Base-by-base conservation (phyloP, 2,888 invertebrate species). In the Stenodema calcarata region DNA sequence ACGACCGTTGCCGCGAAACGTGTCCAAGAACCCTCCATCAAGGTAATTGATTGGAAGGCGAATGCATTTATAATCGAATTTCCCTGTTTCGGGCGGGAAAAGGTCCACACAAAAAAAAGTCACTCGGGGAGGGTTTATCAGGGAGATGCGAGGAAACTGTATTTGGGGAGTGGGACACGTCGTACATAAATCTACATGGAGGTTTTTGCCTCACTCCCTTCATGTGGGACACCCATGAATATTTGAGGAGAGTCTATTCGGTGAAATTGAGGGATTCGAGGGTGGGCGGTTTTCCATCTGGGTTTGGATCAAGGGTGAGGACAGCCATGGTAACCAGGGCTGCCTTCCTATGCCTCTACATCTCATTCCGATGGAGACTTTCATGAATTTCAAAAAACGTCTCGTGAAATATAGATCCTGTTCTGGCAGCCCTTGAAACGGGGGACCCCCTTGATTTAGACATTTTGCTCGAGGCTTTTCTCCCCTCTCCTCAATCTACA, bases 131-230 rank as follows among this genome's bases (percentile, higher is more conserved):
- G 42, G 78, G 73, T 6, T 16, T 28, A 18, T 35, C 7, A 23
- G 50, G 54, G 54, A 54, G 11, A 28, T 11, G 23, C 62, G 47
- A 14, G 73, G 28, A 47, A 73, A 44, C 80, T 82, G 82, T 82
- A 84, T 73, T 73, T 73, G 84, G 75, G 75, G 84, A 47, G 84
- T 73, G 83, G 83, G 70, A 84, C 86, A 86, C 86, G 86, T 86
- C 86, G 79, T 79, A 86, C 86, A 86, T 86, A 86, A 86, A 86
- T 86, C 86, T 86, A 86, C 86, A 86, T 86, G 86, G 79, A 69
- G 41, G 79, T 73, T 44, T 73, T 73, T 44, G 28, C 44, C n/a
- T 18, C 35, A 35, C 41, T 41, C 69, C 75, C n/a, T 2, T 27
- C 16, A 14, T 23, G 35, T 78, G 86, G 86, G 86, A 79, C 86